Conservation (phyloP, 2,797 vertebrate genomes). For the Chaenodraco wilsoni region DNA sequence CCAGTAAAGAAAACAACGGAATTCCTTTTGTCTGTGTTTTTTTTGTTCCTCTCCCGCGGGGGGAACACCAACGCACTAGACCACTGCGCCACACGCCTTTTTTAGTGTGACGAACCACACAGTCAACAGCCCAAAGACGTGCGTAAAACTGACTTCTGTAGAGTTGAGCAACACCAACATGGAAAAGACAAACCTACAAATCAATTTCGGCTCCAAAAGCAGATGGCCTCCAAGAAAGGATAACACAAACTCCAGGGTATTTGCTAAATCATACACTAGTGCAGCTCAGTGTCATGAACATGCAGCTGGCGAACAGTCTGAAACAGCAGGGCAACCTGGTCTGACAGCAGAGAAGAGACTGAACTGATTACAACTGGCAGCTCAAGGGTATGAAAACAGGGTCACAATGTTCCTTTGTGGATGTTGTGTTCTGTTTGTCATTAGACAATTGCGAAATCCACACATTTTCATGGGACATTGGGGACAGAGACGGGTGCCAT, state of each 20-base stretch:
- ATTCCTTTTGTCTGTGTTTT: no score
- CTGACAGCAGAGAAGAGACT: constrained; percentile 26
- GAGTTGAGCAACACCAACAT: constrained; percentile 11
- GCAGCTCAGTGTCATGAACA: constrained; percentile 20
- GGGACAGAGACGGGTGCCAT: not conserved
- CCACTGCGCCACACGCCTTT: no score
- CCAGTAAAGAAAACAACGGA: no score
- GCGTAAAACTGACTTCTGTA: not conserved
- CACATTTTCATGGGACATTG: not conserved
- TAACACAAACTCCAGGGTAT: not conserved
- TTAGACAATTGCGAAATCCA: constrained; percentile 9
- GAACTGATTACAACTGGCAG: constrained; percentile 7
- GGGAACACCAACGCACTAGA: no score
- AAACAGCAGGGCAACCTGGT: constrained; percentile 26
- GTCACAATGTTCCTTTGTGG: constrained; percentile 13
- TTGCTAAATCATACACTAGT: constrained; percentile 27
- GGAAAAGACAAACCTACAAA: not conserved
- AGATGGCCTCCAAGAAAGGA: constrained; percentile 26
- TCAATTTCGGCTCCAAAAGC: not conserved
- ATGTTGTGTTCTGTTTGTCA: not conserved
- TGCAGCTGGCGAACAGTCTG: constrained; percentile 37
- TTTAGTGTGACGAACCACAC: no score
- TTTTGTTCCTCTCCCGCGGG: no score
- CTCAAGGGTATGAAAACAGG: not conserved
- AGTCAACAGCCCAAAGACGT: no score